Conservation (phyloP, 2,113 vertebrate genomes). For the Chionodraco myersi region DNA sequence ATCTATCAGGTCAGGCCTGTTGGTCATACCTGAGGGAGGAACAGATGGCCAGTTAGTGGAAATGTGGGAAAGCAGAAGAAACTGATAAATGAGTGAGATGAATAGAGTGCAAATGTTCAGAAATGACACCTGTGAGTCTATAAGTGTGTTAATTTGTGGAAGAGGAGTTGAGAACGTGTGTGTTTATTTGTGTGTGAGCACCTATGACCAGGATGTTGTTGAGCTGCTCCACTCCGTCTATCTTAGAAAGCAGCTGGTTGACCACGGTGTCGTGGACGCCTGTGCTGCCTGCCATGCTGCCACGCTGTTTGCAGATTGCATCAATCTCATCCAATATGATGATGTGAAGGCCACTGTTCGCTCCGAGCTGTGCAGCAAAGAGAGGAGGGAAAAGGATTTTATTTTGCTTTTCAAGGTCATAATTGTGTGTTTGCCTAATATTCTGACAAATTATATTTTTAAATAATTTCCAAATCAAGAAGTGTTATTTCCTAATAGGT, state of each 20-base stretch:
- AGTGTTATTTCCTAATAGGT: no score
- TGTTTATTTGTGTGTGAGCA: slow-evolving; percentile 49
- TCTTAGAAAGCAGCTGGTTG: slow-evolving; percentile 97
- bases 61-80: neutral
- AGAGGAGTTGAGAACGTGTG: neutral
- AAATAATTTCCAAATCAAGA: no score
- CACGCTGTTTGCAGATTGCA: slow-evolving; percentile 98
- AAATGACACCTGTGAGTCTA: neutral
- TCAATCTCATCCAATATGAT: slow-evolving; percentile 99
- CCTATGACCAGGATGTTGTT: slow-evolving; percentile 99
- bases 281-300: slow-evolving; percentile 96
- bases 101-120: no score
- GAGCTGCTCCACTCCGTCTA: slow-evolving; percentile 96
- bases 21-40: slow-evolving; percentile 92
- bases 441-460: no score
- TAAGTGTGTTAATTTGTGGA: neutral
- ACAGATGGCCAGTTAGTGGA: slow-evolving; percentile 1
- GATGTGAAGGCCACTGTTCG: slow-evolving; percentile 97
- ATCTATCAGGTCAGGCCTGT: slow-evolving; percentile 97
- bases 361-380: slow-evolving; percentile 86
- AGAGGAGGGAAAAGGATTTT: neutral
- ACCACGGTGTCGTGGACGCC: slow-evolving; percentile 97
- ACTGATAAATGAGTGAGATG: neutral
- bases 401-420: no score
- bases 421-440: no score